phyloP scores from a whole-genome alignment of 2,113 vertebrate species.

The Protomyctophum bolini region DNA sequence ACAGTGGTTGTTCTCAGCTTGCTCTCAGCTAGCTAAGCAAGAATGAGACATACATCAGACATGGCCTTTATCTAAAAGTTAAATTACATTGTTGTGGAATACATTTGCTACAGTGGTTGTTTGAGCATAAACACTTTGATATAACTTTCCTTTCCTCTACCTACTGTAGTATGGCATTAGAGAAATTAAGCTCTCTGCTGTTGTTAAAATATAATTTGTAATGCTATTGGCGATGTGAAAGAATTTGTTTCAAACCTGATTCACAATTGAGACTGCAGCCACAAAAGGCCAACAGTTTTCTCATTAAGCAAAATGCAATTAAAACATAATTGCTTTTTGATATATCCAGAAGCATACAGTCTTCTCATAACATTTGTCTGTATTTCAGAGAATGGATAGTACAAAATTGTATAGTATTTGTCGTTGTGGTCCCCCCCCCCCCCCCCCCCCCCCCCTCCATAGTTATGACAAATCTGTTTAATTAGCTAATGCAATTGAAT shows the following conservation, averaged over 20 bases:
- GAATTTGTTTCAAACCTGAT: background rate
- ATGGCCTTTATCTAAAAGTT: background rate
- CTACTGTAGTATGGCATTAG: background rate
- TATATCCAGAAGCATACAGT: slow-evolving; percentile 9
- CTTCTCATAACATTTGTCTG: slow-evolving; percentile 7
- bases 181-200: background rate
- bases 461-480: slow-evolving; percentile 38
- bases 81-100: background rate
- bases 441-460: background rate
- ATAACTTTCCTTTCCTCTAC: background rate
- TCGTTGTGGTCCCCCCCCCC: too few relatives aligned
- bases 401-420: slow-evolving; percentile 5
- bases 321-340: slow-evolving; percentile 50
- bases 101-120: background rate
- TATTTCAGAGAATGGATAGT: slow-evolving; percentile 11
- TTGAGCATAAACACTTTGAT: background rate
- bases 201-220: background rate
- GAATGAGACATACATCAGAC: slow-evolving; percentile 19
- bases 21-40: background rate
- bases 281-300: slow-evolving; percentile 5
- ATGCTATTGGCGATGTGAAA: background rate
- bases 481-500: slow-evolving; percentile 46
- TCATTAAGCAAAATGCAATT: slow-evolving; percentile 37
- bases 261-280: slow-evolving; percentile 17
- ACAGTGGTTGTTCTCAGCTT: too few relatives aligned